Base-by-base conservation (phyloP, 2,797 vertebrate species). In the Catostomus latipinnis region DNA sequence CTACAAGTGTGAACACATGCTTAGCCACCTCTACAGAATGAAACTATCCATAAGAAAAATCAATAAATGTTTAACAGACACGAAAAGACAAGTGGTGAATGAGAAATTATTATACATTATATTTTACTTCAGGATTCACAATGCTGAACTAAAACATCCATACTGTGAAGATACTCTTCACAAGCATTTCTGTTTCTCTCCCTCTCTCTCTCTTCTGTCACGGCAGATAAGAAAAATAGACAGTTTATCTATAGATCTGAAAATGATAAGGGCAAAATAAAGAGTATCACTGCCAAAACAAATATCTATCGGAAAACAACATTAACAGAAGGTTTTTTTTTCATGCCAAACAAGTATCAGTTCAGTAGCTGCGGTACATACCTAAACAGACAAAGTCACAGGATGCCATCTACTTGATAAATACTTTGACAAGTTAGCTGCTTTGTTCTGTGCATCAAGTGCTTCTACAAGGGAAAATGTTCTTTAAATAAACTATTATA, bases 211-310 rank as follows among this genome's bases (percentile, higher is more conserved):
- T 63, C 65, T 34, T 34, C 61, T 18, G 62, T 60, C 63, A 12
- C 4, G 1, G 10, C 22, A 67, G 4, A 5, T 9, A 82, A 72
- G 8, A 7, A 78, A 48, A 48, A 56, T 50, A 74, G 54, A 68
- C 48, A 16, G 63, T 62, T 78, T 63, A 13, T 56, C 13, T 11
- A 53, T 61, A 75, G 68, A 76, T 66, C 67, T 71, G 50, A 13
- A 69, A 61, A 50, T 34, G 82, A 83, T 76, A 83, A 73, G 61
- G 73, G 46, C 68, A 67, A 65, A 69, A 80, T 65, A 72, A 68
- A 60, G 73, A 48, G 68, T 54, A 74, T 77, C 68, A 8, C 72
- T 56, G 67, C 56, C 43, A 69, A 83, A 61, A 77, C 68, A 68
- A 80, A 67, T 66, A 11, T 74, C 58, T 45, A 54, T 43, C 46